phyloP scores from a whole-genome alignment of 2,797 vertebrate genomes.

The Balearica regulorum region DNA sequence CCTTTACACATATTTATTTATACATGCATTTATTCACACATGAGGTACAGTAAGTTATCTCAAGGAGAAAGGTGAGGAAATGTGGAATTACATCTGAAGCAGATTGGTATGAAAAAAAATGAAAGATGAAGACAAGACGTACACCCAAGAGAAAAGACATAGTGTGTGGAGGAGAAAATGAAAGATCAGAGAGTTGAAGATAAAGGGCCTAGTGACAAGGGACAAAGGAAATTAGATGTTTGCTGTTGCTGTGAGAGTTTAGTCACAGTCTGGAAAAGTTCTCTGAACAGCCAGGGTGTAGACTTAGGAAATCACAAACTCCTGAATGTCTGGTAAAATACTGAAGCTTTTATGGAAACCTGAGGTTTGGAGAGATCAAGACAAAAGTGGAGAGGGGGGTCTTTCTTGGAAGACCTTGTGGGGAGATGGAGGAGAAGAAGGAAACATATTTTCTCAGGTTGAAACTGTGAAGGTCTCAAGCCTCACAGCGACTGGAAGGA shows the following conservation, averaged over 20 bases:
- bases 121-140: neutral
- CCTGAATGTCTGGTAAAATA: neutral
- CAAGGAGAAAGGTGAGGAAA: neutral
- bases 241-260: neutral
- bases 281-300: neutral
- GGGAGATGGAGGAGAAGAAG: neutral
- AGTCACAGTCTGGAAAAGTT: neutral
- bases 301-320: neutral
- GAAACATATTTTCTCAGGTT: neutral
- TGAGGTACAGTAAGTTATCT: neutral
- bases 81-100: neutral
- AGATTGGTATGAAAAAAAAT: neutral
- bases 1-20: neutral
- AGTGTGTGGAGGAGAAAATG: neutral
- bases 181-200: neutral
- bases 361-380: neutral
- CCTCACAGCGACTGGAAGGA: neutral
- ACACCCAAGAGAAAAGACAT: neutral
- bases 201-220: neutral
- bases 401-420: neutral
- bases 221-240: neutral
- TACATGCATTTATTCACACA: neutral
- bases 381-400: fast-evolving
- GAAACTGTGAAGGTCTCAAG: neutral
- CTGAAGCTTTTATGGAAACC: neutral